A percentile compares a stretch with the other conserved stretches of the same genome.
Conservation (phyloP, 2,113 vertebrate genomes). For the Ovis aries region DNA sequence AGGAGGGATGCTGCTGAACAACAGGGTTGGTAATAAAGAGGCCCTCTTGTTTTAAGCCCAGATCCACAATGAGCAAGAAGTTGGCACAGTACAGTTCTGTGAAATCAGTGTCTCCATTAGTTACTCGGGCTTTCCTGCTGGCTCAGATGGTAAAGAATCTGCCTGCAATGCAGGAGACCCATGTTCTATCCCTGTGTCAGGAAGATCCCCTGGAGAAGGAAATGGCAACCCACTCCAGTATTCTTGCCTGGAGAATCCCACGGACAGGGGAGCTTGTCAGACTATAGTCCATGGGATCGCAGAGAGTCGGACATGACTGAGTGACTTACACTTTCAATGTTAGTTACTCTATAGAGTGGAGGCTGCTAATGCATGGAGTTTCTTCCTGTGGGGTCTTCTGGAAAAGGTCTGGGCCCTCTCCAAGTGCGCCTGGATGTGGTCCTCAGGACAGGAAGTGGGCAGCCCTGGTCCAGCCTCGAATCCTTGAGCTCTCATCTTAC, state of each 20-base stretch:
- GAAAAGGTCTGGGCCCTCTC: neutral
- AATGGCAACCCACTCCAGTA: neutral
- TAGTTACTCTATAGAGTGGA: fast-evolving
- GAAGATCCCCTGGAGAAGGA: neutral
- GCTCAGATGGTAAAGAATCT: neutral
- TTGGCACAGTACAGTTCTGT: neutral
- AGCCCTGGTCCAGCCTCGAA: neutral
- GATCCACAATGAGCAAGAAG: neutral
- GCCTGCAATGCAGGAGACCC: neutral
- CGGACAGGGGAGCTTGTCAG: neutral
- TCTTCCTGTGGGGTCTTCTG: neutral
- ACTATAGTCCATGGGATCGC: neutral
- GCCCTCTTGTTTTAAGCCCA: neutral
- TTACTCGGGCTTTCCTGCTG: neutral
- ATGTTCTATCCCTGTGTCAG: neutral
- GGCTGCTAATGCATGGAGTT: neutral
- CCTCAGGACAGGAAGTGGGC: neutral
- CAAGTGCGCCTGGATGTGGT: fast-evolving
- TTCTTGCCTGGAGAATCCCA: neutral
- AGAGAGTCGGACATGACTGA: neutral
- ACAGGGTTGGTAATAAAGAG: neutral
- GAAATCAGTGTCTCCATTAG: neutral
- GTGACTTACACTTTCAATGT: neutral
- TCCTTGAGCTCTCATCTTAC: neutral
- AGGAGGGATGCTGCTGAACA: neutral